Conservation (phyloP, 1,140 invertebrate genomes). For the Drosophila auraria region DNA sequence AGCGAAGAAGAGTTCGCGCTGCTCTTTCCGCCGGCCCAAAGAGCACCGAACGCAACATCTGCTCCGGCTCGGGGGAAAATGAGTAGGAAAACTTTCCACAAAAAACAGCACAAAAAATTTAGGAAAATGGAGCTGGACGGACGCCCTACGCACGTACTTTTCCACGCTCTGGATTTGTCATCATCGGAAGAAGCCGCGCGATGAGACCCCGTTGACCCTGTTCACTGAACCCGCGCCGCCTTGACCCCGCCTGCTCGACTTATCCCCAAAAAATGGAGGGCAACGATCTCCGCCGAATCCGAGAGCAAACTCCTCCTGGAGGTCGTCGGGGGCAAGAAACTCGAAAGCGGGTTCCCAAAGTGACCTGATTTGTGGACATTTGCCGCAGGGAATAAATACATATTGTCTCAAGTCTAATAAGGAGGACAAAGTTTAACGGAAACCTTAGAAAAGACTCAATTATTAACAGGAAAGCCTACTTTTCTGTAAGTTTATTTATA, state of each 20-base stretch:
- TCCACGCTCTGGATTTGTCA: not conserved
- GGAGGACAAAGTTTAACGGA: not conserved
- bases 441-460: too few species aligned
- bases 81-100: conserved; percentile 15
- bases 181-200: not conserved
- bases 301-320: conserved; percentile 15
- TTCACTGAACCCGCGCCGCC: conserved; percentile 1
- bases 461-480: not conserved
- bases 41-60: conserved; percentile 15
- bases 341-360: not conserved
- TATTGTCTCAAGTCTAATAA: too few species aligned
- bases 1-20: conserved; percentile 16
- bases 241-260: not conserved
- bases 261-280: conserved; percentile 1
- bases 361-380: conserved; percentile 31
- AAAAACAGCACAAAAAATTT: not conserved
- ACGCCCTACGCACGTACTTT: conserved; percentile 19
- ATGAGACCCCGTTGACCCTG: not conserved
- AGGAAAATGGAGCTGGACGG: not conserved
- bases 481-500: too few species aligned
- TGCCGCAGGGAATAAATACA: conserved; percentile 1
- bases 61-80: conserved; percentile 12
- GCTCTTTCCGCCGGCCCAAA: conserved; percentile 22
- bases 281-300: conserved; percentile 14
- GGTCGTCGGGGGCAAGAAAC: conserved; percentile 1